Percentiles rank a stretch among this genome's conserved stretches.
Conservation (phyloP, 2,113 vertebrate genomes). For the Crotalus viridis region DNA sequence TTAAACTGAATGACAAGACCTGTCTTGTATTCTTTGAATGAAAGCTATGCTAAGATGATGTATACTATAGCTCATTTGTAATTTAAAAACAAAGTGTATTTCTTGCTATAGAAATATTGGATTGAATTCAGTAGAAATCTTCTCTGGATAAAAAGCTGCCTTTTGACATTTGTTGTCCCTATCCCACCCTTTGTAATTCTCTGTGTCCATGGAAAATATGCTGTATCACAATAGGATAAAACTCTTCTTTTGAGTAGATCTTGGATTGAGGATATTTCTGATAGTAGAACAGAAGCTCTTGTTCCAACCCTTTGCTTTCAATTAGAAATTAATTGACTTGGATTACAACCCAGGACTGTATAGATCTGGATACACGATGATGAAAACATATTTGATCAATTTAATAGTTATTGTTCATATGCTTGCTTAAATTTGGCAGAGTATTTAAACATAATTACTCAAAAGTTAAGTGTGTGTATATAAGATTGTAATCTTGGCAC, state of each 20-base stretch:
- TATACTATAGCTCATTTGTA: background rate
- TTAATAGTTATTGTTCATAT: background rate
- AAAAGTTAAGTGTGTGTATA: background rate
- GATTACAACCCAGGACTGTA: background rate
- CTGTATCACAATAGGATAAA: background rate
- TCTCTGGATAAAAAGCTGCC: background rate
- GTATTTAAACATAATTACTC: background rate
- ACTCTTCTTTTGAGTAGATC: background rate
- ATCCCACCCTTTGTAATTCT: background rate
- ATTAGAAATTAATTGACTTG: background rate
- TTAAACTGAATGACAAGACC: background rate
- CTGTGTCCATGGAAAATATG: background rate
- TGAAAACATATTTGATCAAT: background rate
- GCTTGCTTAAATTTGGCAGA: background rate
- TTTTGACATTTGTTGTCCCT: background rate
- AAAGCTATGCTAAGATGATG: background rate
- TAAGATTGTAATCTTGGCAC: background rate
- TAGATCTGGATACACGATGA: background rate
- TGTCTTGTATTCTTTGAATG: background rate
- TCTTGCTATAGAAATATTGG: background rate
- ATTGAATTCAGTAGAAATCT: background rate
- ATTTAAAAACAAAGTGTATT: background rate
- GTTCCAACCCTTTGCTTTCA: background rate
- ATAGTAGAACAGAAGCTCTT: background rate
- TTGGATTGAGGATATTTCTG: background rate